phyloP scores from a whole-genome alignment of 2,113 vertebrate genomes.

The Microtus montanus region DNA sequence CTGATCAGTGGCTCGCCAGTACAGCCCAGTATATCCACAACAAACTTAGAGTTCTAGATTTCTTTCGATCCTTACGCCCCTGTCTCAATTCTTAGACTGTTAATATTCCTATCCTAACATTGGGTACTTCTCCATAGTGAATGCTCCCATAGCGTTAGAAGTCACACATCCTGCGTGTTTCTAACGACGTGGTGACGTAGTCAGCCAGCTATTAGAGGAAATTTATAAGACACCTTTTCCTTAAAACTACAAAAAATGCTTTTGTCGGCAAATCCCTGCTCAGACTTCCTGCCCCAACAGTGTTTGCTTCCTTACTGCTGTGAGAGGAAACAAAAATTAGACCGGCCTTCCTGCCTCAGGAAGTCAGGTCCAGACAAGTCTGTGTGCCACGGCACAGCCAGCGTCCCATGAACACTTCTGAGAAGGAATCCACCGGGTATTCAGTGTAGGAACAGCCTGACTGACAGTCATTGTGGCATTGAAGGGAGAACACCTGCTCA shows the following conservation, averaged over 20 bases:
- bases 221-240: conserved; percentile 20
- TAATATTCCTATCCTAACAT: conserved; percentile 16
- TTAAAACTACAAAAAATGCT: conserved; percentile 32
- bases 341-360: conserved; percentile 25
- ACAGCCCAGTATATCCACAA: not conserved
- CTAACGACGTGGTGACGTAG: not conserved
- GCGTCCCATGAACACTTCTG: not conserved
- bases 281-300: not conserved
- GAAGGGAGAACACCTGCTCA: not conserved
- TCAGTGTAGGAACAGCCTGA: conserved; percentile 22
- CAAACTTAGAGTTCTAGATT: conserved; percentile 17
- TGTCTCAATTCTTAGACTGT: not conserved
- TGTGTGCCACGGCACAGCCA: not conserved
- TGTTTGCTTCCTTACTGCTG: not conserved
- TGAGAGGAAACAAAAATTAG: conserved; percentile 37
- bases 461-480: not conserved
- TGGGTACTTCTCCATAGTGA: not conserved
- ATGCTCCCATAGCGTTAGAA: not conserved
- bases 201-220: conserved; percentile 30
- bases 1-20: not conserved
- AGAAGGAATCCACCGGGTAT: not conserved
- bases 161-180: not conserved
- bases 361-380: conserved; percentile 29
- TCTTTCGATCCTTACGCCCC: not conserved
- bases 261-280: conserved; percentile 46